Conservation (phyloP, 92 coral and sea anemone genomes). For the Porites rus region DNA sequence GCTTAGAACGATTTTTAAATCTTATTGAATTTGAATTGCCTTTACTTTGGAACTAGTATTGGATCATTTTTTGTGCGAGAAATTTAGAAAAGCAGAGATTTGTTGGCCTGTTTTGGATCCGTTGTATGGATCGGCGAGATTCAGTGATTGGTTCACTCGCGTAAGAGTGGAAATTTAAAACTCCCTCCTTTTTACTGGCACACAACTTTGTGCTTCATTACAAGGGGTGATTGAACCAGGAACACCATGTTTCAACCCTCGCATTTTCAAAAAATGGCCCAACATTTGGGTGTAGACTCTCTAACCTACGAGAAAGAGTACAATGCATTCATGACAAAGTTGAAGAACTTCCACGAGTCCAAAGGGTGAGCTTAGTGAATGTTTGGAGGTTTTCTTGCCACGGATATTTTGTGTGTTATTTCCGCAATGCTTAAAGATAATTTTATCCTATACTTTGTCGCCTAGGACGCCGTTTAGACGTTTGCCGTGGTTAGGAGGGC, state of each 20-base stretch:
- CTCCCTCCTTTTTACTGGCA: conserved; percentile 95
- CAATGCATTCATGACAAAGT: conserved; percentile 91
- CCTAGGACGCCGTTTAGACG: conserved; percentile 96
- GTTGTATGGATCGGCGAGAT: conserved; percentile 82
- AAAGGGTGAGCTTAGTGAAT: conserved; percentile 84
- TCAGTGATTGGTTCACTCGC: conserved; percentile 92
- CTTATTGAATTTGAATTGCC: conserved; percentile 9
- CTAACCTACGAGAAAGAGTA: conserved; percentile 87
- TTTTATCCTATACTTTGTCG: conserved; percentile 50
- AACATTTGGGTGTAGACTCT: conserved; percentile 87
- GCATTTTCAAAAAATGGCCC: conserved; percentile 86
- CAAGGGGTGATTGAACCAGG: conserved; percentile 70
- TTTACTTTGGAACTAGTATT: not conserved
- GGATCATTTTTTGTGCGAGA: conserved; percentile 10
- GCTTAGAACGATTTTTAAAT: not conserved
- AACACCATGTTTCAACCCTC: conserved; percentile 73
- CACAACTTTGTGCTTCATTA: conserved; percentile 83
- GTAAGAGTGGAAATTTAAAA: conserved; percentile 93
- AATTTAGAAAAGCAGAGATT: conserved; percentile 39
- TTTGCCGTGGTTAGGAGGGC: conserved; percentile 97
- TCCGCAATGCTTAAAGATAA: conserved; percentile 31
- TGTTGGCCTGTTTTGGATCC: conserved; percentile 74
- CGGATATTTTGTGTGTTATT: conserved; percentile 57
- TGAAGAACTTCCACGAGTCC: conserved; percentile 93
- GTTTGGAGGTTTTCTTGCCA: conserved; percentile 69